Evolutionary conservation across 2,797 vertebrate genomes (phyloP).

Genomic region (Poeciliopsis turneri): DNA sequence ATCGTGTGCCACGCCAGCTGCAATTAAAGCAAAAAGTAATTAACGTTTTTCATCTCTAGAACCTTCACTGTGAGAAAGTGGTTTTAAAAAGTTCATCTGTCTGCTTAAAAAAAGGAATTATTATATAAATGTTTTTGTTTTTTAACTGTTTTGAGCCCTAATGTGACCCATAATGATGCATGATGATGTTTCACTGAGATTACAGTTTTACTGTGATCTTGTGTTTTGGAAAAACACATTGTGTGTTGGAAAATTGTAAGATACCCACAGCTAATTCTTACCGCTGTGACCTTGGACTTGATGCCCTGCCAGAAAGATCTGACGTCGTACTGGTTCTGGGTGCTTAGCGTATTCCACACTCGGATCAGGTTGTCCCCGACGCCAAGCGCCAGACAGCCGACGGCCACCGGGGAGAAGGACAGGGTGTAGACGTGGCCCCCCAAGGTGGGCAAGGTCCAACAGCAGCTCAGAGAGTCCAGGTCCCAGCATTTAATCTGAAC

Average conservation of each 20-base stretch:
- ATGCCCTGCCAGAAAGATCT: conserved; percentile 94
- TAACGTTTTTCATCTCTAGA: not conserved
- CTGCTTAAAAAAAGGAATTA: not conserved
- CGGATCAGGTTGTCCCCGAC: conserved; percentile 95
- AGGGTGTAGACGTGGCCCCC: conserved; percentile 92
- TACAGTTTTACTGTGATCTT: not conserved
- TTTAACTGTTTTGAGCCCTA: no score
- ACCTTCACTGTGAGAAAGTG: not conserved
- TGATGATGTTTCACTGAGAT: not conserved
- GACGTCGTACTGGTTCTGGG: conserved; percentile 89
- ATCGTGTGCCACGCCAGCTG: conserved; percentile 93
- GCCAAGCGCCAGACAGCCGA: conserved; percentile 90
- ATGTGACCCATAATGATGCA: not conserved
- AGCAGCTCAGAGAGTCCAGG: conserved; percentile 86
- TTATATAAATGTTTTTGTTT: no score
- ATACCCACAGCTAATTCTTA: conserved; percentile 72
- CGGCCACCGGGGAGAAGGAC: conserved; percentile 90
- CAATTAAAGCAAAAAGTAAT: not conserved
- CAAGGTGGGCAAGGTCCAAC: conserved; percentile 92
- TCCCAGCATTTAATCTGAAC: conserved; percentile 96
- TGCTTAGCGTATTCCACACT: conserved; percentile 90
- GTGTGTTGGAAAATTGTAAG: not conserved
- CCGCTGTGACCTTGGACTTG: conserved; percentile 96
- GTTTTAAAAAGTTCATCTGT: not conserved
- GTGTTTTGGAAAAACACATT: not conserved